Evolutionary conservation across 2,113 vertebrate genomes (phyloP).

Genomic region (Holacanthus passer): DNA sequence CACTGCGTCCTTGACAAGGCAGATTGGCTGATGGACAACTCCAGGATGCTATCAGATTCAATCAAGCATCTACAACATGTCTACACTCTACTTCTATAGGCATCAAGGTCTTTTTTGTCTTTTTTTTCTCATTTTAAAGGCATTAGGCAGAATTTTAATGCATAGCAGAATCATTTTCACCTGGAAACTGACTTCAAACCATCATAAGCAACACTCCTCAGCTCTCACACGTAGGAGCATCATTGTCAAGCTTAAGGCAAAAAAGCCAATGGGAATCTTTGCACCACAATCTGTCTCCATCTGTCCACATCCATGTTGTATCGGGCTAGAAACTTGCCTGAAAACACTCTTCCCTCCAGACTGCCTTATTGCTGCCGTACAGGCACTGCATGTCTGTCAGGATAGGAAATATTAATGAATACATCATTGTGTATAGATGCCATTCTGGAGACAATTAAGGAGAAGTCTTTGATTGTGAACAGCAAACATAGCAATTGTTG

Average conservation of each 20-base stretch:
- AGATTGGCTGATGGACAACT: conserved; percentile 84
- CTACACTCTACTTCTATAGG: conserved; percentile 90
- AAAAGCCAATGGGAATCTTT: conserved; percentile 70
- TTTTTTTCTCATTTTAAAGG: conserved; percentile 85
- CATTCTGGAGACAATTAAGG: neutral
- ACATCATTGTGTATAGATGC: neutral
- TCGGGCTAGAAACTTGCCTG: conserved; percentile 2
- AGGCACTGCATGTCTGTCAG: conserved; percentile 41
- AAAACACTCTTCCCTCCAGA: conserved; percentile 8
- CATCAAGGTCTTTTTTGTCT: conserved; percentile 87
- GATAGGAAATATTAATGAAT: neutral
- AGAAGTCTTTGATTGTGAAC: neutral
- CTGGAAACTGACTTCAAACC: conserved; percentile 83
- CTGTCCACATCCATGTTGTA: neutral
- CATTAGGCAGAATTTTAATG: conserved; percentile 93
- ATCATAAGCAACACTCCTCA: conserved; percentile 73
- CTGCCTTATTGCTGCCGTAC: conserved; percentile 60
- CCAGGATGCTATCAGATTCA: conserved; percentile 69
- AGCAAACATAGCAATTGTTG: conserved; percentile 46
- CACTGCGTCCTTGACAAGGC: conserved; percentile 88
- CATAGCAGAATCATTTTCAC: conserved; percentile 89
- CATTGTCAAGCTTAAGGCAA: conserved; percentile 77
- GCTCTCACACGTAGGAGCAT: conserved; percentile 76
- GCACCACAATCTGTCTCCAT: conserved; percentile 48
- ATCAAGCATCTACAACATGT: conserved; percentile 76